Evolutionary conservation across 2,888 invertebrate genomes (phyloP).

Genomic region (Sisyra terminalis): DNA sequence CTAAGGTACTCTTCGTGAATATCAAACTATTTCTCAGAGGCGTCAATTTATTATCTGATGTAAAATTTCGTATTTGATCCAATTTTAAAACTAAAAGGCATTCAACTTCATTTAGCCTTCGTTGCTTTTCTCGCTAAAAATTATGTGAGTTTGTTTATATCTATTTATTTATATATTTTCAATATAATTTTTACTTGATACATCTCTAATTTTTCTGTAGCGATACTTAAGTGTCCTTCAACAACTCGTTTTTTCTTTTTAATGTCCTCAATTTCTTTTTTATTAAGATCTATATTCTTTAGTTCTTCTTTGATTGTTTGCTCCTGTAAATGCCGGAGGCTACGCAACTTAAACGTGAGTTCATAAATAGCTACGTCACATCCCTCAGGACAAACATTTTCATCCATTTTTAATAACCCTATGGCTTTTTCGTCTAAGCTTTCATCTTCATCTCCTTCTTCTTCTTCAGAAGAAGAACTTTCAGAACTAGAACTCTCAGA

Average conservation of each 20-base stretch:
- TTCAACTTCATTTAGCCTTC: slow-evolving; percentile 59
- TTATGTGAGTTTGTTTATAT: not conserved
- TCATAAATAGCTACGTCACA: slow-evolving; percentile 53
- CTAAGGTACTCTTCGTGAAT: slow-evolving; percentile 42
- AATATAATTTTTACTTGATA: slow-evolving; percentile 37
- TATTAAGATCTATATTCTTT: slow-evolving; percentile 35
- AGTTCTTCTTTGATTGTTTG: slow-evolving; percentile 39
- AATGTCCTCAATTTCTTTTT: slow-evolving; percentile 40
- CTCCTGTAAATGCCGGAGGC: slow-evolving; percentile 36
- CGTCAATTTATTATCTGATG: slow-evolving; percentile 27
- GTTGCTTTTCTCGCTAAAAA: slow-evolving; percentile 53
- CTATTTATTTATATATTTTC: not conserved
- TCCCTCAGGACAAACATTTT: slow-evolving; percentile 52
- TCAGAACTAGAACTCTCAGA: slow-evolving; percentile 22
- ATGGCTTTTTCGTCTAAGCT: slow-evolving; percentile 49
- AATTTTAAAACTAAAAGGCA: slow-evolving; percentile 49
- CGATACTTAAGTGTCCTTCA: slow-evolving; percentile 33
- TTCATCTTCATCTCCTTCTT: slow-evolving; percentile 35
- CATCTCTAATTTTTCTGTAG: slow-evolving; percentile 40
- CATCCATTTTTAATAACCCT: slow-evolving; percentile 48
- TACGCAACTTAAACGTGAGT: slow-evolving; percentile 43
- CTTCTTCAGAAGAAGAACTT: slow-evolving; percentile 26
- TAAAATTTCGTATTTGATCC: slow-evolving; percentile 45
- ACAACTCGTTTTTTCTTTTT: slow-evolving; percentile 38
- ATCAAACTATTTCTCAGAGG: slow-evolving; percentile 33